Evolutionary conservation across 23 tunicate species (phyloP).

Genomic region (Pegea sp.): DNA sequence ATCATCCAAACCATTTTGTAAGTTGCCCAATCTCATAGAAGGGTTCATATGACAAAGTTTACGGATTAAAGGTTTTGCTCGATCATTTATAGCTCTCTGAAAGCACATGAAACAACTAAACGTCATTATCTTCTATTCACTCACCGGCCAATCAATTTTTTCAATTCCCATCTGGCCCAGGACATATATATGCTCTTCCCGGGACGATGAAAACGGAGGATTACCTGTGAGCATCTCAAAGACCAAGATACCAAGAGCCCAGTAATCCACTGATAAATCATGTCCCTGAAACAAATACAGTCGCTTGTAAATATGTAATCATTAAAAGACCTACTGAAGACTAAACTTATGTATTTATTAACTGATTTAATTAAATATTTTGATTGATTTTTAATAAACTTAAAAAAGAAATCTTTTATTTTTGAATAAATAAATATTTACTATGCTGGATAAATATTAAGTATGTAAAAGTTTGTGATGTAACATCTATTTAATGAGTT

Average conservation of each 20-base stretch:
- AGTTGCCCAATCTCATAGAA: constrained; percentile 42
- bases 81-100: constrained; percentile 8
- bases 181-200: constrained; percentile 29
- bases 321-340: no score
- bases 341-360: no score
- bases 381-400: no score
- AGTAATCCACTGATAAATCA: constrained; percentile 74
- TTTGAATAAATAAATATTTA: no score
- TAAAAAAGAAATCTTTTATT: no score
- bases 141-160: constrained; percentile 59
- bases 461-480: no score
- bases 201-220: constrained; percentile 63
- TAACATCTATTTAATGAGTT: no score
- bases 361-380: no score
- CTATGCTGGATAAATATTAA: no score
- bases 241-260: constrained; percentile 79
- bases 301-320: no score
- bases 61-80: constrained; percentile 28
- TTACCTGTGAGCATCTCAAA: constrained; percentile 73
- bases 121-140: neutral
- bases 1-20: constrained; percentile 31
- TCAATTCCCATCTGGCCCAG: constrained; percentile 42
- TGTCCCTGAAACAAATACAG: constrained; percentile 80
- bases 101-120: neutral
- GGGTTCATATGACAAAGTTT: constrained; percentile 48